Percentiles rank a stretch among this genome's conserved stretches.
Conservation (phyloP, 1,140 invertebrate species). For the Sycophila sp. region DNA sequence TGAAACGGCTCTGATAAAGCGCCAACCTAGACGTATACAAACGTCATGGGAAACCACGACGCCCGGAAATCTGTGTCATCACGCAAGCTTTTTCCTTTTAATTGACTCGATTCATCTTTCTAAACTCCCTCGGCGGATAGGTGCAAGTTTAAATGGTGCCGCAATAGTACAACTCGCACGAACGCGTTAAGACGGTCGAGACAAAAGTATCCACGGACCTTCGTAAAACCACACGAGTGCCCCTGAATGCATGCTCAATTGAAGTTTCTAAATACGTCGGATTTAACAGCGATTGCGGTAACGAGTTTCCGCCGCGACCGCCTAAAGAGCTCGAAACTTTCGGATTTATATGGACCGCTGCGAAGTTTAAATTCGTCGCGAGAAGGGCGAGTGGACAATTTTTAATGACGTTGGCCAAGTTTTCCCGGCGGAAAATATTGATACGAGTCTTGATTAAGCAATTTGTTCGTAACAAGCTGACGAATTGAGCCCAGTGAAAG, state of each 20-base stretch:
- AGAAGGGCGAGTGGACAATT: not conserved
- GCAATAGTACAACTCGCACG: not conserved
- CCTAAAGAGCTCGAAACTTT: constrained; percentile 14
- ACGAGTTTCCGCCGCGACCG: constrained; percentile 1
- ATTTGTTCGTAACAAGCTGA: not conserved
- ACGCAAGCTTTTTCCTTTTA: constrained; percentile 1
- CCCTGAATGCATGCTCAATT: constrained; percentile 31
- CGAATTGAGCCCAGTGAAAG: too few species aligned
- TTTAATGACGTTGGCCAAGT: constrained; percentile 18
- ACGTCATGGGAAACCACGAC: not conserved
- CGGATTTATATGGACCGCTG: constrained; percentile 18
- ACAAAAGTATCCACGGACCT: not conserved
- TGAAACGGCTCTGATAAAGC: not conserved
- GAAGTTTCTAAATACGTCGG: constrained; percentile 26
- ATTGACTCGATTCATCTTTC: constrained; percentile 30
- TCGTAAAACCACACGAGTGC: constrained; percentile 8
- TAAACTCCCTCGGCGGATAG: not conserved
- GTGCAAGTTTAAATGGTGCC: constrained; percentile 25
- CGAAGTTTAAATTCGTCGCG: not conserved
- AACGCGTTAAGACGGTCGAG: constrained; percentile 12
- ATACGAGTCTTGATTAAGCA: not conserved
- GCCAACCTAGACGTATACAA: not conserved
- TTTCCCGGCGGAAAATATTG: not conserved
- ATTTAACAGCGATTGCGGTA: constrained; percentile 17
- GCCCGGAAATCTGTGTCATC: not conserved